Conservation (phyloP, 2,113 vertebrate species). For the Tyto alba region DNA sequence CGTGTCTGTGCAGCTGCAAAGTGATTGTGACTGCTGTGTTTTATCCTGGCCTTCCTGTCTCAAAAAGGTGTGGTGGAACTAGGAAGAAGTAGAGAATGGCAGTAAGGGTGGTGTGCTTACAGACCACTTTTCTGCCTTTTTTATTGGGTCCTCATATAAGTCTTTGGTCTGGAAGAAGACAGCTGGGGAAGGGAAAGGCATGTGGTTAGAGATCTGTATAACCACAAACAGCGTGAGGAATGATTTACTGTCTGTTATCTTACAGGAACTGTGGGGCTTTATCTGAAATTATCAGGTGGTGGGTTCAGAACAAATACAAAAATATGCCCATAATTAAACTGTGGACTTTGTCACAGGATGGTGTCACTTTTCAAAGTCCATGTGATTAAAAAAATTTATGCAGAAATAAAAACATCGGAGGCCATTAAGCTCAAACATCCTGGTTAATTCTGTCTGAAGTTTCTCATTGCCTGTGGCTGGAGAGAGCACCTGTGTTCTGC, state of each 20-base stretch:
- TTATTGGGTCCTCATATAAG: too few relatives aligned
- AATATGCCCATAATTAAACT: neutral
- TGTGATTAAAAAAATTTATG: neutral
- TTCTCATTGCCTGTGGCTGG: neutral
- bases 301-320: neutral
- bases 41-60: neutral
- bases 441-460: neutral
- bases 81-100: neutral
- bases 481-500: neutral
- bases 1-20: neutral
- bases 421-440: neutral
- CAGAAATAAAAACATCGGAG: neutral
- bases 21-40: neutral
- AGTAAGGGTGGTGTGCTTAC: neutral
- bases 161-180: neutral
- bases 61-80: neutral
- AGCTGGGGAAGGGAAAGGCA: neutral
- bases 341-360: neutral
- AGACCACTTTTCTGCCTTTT: too few relatives aligned
- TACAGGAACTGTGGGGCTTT: neutral
- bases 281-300: neutral
- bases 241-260: neutral
- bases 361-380: neutral
- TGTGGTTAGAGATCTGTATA: neutral
- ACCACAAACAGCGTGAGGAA: neutral